Evolutionary conservation across 2,797 vertebrate genomes (phyloP).

Genomic region (Anguilla anguilla): DNA sequence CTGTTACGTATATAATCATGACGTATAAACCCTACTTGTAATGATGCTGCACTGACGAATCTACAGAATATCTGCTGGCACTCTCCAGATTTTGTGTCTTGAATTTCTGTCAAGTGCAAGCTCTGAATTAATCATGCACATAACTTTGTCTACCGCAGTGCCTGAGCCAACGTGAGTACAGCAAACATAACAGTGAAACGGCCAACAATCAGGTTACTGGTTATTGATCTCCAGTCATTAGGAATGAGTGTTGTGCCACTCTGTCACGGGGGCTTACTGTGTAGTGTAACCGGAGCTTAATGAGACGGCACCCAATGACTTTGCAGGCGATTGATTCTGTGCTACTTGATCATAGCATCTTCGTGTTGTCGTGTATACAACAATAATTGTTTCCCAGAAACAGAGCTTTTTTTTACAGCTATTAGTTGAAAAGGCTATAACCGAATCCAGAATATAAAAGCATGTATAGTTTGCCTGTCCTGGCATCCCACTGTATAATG

Average conservation of each 20-base stretch:
- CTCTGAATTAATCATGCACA: slow-evolving; percentile 26
- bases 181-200: slow-evolving; percentile 70
- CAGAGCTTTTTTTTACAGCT: not conserved
- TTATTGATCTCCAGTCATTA: slow-evolving; percentile 79
- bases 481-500: not conserved
- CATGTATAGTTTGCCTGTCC: too few relatives aligned
- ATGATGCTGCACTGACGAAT: not conserved
- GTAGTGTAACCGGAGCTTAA: slow-evolving; percentile 63
- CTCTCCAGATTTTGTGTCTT: slow-evolving; percentile 3
- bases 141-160: slow-evolving; percentile 55
- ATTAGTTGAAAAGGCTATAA: not conserved
- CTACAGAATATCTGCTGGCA: not conserved
- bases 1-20: not conserved
- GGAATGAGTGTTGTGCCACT: slow-evolving; percentile 74
- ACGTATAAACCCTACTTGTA: not conserved
- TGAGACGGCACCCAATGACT: slow-evolving; percentile 55
- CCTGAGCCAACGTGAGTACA: slow-evolving; percentile 57
- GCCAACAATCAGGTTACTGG: slow-evolving; percentile 71
- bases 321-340: slow-evolving; percentile 64
- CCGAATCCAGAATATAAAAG: not conserved
- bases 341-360: slow-evolving; percentile 45
- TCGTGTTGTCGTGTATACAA: slow-evolving; percentile 48
- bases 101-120: slow-evolving; percentile 50
- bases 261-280: slow-evolving; percentile 64
- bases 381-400: not conserved